These are phyloP conservation scores for Bothrops jararaca DNA, from an alignment of 2,113 vertebrate genomes.

Conservation along the genomic window DNA sequence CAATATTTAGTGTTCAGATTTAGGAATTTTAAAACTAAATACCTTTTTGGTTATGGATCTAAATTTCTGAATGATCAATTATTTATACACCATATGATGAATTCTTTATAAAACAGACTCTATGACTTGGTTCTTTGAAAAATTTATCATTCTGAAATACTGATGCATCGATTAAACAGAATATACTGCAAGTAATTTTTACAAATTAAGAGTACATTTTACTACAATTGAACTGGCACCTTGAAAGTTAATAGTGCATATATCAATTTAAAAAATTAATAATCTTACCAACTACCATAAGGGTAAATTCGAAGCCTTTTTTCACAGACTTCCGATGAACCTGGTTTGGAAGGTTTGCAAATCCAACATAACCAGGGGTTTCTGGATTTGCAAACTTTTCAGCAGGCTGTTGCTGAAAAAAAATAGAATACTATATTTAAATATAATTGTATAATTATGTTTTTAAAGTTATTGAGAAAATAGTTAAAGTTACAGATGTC, in stretches of 20 bases:
- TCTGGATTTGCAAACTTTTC: constrained; percentile 92
- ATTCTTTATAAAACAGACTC: background rate
- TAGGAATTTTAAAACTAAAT: background rate
- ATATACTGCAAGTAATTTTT: background rate
- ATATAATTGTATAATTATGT: background rate
- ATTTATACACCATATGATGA: background rate
- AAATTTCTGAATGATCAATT: background rate
- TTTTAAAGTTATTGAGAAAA: background rate
- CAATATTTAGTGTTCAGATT: background rate
- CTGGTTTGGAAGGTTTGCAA: constrained; percentile 97
- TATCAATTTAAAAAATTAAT: background rate
- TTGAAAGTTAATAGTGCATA: background rate
- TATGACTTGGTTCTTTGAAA: background rate
- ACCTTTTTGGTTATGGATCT: background rate
- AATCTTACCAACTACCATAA: constrained; percentile 97
- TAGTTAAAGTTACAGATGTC: background rate
- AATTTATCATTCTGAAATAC: background rate
- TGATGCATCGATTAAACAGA: background rate
- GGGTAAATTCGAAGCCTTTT: constrained; percentile 97
- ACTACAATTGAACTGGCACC: background rate
- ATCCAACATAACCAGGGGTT: constrained; percentile 96
- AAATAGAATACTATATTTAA: constrained; percentile 7
- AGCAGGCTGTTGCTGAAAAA: constrained; percentile 76
- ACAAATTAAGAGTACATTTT: background rate
- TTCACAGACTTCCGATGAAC: constrained; percentile 98